These are phyloP conservation scores for Therioaphis trifolii DNA, from an alignment of 2,888 invertebrate species.

Conservation along the genomic window DNA sequence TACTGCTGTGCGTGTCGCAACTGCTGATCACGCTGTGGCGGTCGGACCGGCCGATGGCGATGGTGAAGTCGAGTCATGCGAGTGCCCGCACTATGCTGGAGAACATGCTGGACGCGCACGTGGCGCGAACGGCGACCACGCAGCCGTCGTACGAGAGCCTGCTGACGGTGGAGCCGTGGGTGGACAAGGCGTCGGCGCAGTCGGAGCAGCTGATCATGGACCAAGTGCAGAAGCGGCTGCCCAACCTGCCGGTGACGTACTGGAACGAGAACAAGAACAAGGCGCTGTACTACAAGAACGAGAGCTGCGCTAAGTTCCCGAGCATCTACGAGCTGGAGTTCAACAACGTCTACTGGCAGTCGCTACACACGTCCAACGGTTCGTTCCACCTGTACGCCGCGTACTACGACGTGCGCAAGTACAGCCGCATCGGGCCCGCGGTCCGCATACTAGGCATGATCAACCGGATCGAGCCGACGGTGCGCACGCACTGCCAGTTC, in stretches of 20 bases:
- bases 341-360: constrained; percentile 95
- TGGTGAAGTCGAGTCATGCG: neutral
- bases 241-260: constrained; percentile 86
- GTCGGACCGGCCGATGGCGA: constrained; percentile 25
- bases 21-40: constrained; percentile 37
- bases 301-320: constrained; percentile 85
- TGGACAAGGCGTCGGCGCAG: constrained; percentile 74
- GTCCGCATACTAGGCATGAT: constrained; percentile 89
- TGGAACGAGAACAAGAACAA: constrained; percentile 87
- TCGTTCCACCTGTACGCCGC: constrained; percentile 87
- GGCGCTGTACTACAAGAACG: constrained; percentile 74
- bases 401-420: constrained; percentile 84
- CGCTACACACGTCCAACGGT: constrained; percentile 82
- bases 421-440: constrained; percentile 84
- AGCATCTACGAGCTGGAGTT: constrained; percentile 91
- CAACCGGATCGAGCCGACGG: constrained; percentile 85
- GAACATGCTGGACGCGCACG: constrained; percentile 20
- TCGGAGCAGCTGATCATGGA: constrained; percentile 72
- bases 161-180: constrained; percentile 72
- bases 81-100: constrained; percentile 22
- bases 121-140: neutral
- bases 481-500: constrained; percentile 86
- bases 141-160: constrained; percentile 51
- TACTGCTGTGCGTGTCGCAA: constrained; percentile 44
- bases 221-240: constrained; percentile 82